Base-by-base conservation (phyloP, 2,113 vertebrate genomes). In the Mustela lutreola region DNA sequence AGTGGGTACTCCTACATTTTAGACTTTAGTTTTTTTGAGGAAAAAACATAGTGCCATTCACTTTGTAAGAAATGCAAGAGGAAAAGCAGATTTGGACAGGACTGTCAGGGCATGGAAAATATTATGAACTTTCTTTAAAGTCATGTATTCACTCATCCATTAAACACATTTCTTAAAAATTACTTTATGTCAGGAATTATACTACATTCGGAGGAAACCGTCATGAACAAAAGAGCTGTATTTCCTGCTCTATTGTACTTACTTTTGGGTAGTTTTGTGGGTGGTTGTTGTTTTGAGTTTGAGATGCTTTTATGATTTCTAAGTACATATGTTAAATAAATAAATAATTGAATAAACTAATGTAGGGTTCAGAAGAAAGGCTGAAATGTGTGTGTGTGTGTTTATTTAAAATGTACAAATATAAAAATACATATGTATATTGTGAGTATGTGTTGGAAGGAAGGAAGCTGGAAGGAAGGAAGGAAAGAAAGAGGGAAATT, bases 151-250 rank as follows among this genome's bases (percentile, higher is more conserved):
- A 78, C 26, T 79, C 24, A 71, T 36, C 24, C 36, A 81, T 65
- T 89, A 31, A 85, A 76, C 10, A 89, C n/a, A 76, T 91, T 80
- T 91, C 56, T 88, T 84, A 60, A 50, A 88, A 97, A 70, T 16
- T 80, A 24, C 58, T 87, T 81, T 82, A 78, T 48, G 19, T 81
- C 28, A 71, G 33, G 16, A 96, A 65, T 82, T 22, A 58, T 42
- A 65, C 16, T 71, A 79, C 82, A 94, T 33, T 82, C 80, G 12
- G 10, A 78, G 18, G 26, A 87, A 95, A 73, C 5, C 31, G 15
- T 73, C 16, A 65, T 65, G 62, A 91, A 48, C 2, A 45, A 79
- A 33, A 63, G 7, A 92, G 10, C 39, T 42, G 9, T 63, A 28
- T 18, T 81, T 39, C 12, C 50, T 87, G 24, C 4, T 21, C 58